These are phyloP conservation scores for Haliclona indistincta DNA, from an alignment of 37 sponge, comb jelly and placozoan genomes.

Conservation along the genomic window DNA sequence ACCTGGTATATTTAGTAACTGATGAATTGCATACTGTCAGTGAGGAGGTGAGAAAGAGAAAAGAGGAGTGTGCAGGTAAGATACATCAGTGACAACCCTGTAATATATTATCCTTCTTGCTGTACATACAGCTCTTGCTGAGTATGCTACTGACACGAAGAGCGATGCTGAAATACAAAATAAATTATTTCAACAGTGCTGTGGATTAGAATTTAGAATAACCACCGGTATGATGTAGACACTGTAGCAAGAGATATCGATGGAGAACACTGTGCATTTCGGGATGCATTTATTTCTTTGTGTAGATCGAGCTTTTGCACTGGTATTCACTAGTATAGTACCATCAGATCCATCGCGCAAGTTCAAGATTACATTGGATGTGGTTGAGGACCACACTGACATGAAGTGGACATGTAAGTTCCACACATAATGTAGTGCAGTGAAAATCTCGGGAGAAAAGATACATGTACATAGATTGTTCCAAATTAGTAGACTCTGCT, in stretches of 20 bases:
- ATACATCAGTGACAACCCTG: not conserved
- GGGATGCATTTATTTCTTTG: not conserved
- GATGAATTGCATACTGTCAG: not conserved
- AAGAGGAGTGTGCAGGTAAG: not conserved
- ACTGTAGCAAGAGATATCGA: not conserved
- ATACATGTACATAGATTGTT: not conserved
- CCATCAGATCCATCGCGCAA: not conserved
- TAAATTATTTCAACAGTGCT: conserved; percentile 22
- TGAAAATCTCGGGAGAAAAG: not conserved
- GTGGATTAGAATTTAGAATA: conserved; percentile 37
- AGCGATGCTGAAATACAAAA: conserved; percentile 10
- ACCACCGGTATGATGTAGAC: conserved; percentile 25
- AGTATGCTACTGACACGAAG: too few relatives aligned
- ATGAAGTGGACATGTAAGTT: not conserved
- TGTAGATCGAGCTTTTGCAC: conserved; percentile 19
- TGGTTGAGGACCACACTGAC: not conserved
- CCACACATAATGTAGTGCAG: not conserved
- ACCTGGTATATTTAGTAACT: not conserved
- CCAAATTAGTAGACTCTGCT: not conserved
- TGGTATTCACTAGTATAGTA: conserved; percentile 26
- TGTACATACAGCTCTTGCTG: not conserved
- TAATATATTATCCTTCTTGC: too few relatives aligned
- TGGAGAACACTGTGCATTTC: not conserved
- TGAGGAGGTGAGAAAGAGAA: not conserved
- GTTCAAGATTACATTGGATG: conserved; percentile 36